phyloP scores from a whole-genome alignment of 2,797 vertebrate species.

The Sebastes steindachneri region DNA sequence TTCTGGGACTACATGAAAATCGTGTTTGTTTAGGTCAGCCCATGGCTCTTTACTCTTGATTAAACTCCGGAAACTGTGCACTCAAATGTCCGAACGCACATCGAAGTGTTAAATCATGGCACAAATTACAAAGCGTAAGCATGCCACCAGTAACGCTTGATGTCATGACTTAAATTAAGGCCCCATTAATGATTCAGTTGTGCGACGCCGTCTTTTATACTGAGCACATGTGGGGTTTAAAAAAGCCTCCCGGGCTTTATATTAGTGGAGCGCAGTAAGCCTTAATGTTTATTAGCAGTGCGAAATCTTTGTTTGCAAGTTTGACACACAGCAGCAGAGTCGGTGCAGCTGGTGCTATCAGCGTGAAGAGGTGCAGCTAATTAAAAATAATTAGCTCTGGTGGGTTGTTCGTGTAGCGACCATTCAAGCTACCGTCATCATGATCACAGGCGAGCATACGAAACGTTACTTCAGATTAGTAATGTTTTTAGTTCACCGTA shows the following conservation, averaged over 20 bases:
- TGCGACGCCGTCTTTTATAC: constrained; percentile 6
- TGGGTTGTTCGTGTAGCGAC: neutral
- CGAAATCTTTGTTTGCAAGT: constrained; percentile 23
- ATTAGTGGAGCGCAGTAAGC: neutral
- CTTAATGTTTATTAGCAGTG: constrained; percentile 34
- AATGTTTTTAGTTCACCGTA: neutral
- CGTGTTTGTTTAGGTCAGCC: constrained; percentile 54
- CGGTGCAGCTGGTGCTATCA: constrained; percentile 9
- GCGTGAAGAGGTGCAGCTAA: constrained; percentile 31
- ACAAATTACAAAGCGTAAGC: constrained; percentile 40
- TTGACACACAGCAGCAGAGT: constrained; percentile 28
- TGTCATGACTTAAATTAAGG: constrained; percentile 22
- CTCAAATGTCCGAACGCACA: constrained; percentile 34
- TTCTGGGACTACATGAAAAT: constrained; percentile 7
- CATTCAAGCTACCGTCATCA: constrained; percentile 13
- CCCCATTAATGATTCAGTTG: constrained; percentile 34
- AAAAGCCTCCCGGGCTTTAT: neutral
- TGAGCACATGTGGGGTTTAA: constrained; percentile 8
- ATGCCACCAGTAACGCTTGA: constrained; percentile 20
- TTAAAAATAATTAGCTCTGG: constrained; percentile 52
- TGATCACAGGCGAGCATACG: constrained; percentile 21
- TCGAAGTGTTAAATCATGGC: constrained; percentile 18
- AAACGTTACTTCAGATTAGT: neutral
- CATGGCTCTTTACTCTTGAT: constrained; percentile 48
- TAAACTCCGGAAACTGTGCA: constrained; percentile 42